These are phyloP conservation scores for Eurypyga helias DNA, from an alignment of 2,113 vertebrate species.

Conservation along the genomic window DNA sequence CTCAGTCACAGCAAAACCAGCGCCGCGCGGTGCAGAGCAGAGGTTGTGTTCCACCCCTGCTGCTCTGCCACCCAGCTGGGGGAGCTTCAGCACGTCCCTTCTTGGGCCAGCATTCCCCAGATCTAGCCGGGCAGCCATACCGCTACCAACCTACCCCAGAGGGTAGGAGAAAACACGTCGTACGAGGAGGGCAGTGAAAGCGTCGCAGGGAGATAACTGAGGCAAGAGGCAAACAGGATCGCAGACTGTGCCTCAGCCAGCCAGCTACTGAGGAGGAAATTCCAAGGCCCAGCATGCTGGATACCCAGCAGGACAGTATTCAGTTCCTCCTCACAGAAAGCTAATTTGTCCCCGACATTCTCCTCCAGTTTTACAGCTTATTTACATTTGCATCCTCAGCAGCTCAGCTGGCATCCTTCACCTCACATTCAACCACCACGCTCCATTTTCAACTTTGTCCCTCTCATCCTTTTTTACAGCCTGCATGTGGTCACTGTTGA, in stretches of 20 bases:
- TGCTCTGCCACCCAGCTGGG: neutral
- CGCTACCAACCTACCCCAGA: fast-evolving
- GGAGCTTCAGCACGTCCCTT: neutral
- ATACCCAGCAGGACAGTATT: neutral
- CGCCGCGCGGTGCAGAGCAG: fast-evolving
- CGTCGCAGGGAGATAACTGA: neutral
- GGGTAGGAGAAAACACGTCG: neutral
- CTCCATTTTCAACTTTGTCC: neutral
- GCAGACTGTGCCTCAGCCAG: neutral
- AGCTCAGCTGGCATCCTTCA: neutral
- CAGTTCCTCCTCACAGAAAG: neutral
- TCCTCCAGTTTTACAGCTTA: neutral
- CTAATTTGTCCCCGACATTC: neutral
- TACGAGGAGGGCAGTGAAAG: neutral
- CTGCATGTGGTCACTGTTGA: neutral
- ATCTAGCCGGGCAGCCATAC: too few species aligned
- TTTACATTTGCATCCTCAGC: neutral
- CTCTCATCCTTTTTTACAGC: neutral
- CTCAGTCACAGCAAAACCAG: neutral
- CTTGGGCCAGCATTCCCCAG: neutral
- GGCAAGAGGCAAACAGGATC: neutral
- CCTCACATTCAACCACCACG: neutral
- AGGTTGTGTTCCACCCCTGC: neutral
- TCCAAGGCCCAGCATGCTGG: neutral
- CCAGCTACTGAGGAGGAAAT: neutral